Evolutionary conservation across 2,888 invertebrate species (phyloP), one percentile per base, ranked within the genome.

Genomic region (Eledona agricola): DNA sequence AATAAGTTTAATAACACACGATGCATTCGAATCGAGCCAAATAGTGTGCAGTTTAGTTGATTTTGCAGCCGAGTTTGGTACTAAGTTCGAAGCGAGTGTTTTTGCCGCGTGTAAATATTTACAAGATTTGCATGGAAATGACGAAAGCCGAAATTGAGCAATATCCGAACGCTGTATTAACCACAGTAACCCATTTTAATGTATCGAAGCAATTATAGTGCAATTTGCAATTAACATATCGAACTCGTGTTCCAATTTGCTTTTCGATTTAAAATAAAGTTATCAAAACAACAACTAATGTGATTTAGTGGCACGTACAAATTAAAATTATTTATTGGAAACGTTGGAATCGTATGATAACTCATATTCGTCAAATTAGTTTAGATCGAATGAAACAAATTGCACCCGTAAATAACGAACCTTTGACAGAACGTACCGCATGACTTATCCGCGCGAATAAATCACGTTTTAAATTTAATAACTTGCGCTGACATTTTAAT

Each of bases 401-500:
- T 43, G 20, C 43, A 37, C 29, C 26, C 12, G 43, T 49, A 49
- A 54, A 49, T 47, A 54, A 55, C 47, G 38, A 35, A 34, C 40
- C 54, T 50, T 45, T 47, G 51, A 43, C 49, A 47, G 22, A 45
- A 34, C 31, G 42, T 43, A 54, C 51, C 54, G 53, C 52, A 38
- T 54, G 43, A 42, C 51, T 54, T 53, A 54, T 59, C 55, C 52
- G 37, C 37, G 6, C 28, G 49, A 55, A 57, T 53, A 55, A 57
- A 57, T 59, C 55, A 54, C 51, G 53, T 45, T 57, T 35, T 35
- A 51, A 55, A 55, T 57, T 55, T 53, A 57, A 57, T 55, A 59
- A 57, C 47, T 37, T 28, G 28, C 34, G 40, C 51, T 55, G 57
- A 58, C 55, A 52, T 55, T 60, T 60, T 57, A 59, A 60, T 60